Base-by-base conservation (phyloP, 2,888 invertebrate genomes). In the Diaprepes abbreviatus region DNA sequence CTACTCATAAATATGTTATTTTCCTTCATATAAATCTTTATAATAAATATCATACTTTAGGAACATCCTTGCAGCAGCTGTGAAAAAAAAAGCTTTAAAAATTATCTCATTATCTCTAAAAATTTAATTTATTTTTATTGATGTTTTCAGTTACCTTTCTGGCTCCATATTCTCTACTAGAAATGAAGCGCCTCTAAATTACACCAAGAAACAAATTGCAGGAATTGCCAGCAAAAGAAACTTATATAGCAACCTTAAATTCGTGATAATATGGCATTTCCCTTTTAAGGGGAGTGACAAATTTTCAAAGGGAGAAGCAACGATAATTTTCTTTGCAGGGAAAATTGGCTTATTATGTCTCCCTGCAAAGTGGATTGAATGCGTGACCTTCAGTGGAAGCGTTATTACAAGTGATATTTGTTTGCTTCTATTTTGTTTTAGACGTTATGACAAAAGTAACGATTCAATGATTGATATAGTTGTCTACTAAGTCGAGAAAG, bases 241-340 rank as follows among this genome's bases (percentile, higher is more conserved):
- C 52, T 63, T 63, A 54, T 63, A 63, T 52, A 63, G 38, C 28
- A 40, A 35, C 58, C 66, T 66, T 58, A 66, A 58, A 58, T 66
- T 66, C 58, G 64, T 54, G 66, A 66, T 66, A 66, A 66, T 66
- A 66, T 33, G 50, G 57, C 48, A 31, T 66, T 66, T 58, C 66
- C 58, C 38, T 48, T 36, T 50, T 35, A 24, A 43, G 55, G 55
- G 66, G 58, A 36, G 43, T 48, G 66, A 66, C 66, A 66, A 66
- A 58, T 57, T 66, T 66, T 66, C 50, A 58, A 58, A 58, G 66
- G 58, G 55, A 45, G 58, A 57, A 38, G 66, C 57, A 21, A 19
- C 6, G 48, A 66, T 66, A 66, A 66, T 66, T 66, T 58, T 58
- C 24, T 40, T 58, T 66, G 38, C 55, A 38, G 19, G 10, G 21